A percentile compares a stretch with the other conserved stretches of the same genome.
Evolutionary conservation across 37 sponge, comb jelly and placozoan species (phyloP).

Genomic region (Axinella damicornis): DNA sequence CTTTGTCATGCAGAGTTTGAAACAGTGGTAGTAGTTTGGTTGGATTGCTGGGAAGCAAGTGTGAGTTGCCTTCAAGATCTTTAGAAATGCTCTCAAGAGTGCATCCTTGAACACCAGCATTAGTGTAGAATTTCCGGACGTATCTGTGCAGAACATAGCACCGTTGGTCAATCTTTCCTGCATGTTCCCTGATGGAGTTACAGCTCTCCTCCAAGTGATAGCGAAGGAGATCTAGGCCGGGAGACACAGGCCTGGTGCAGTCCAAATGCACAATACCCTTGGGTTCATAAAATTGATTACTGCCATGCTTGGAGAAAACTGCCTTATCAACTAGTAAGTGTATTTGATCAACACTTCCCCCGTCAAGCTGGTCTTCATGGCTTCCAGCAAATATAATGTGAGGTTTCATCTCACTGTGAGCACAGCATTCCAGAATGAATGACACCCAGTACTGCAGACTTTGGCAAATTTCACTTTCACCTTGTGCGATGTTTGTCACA

Average conservation of each 20-base stretch:
- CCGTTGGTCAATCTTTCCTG: no score
- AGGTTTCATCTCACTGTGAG: neutral
- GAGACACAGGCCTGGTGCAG: no score
- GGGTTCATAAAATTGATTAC: neutral
- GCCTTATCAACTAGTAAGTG: neutral
- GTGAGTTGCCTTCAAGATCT: neutral
- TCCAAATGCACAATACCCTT: no score
- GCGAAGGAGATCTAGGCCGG: no score
- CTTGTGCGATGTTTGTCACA: constrained; percentile 24
- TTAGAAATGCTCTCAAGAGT: neutral
- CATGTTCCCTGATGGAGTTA: no score
- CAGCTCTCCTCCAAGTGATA: no score
- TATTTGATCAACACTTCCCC: neutral
- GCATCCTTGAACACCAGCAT: neutral
- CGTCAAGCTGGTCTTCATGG: constrained; percentile 10
- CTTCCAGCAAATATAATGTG: constrained; percentile 36
- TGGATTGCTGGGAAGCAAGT: neutral
- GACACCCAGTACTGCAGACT: constrained; percentile 27
- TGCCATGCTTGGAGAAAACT: neutral
- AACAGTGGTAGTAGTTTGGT: neutral
- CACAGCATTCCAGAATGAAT: neutral
- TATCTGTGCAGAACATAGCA: no score
- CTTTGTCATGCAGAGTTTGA: neutral
- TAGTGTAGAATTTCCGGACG: neutral
- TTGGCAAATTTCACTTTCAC: constrained; percentile 16